A percentile compares a stretch with the other conserved stretches of the same genome.
These are phyloP conservation scores for Nothocercus nigrocapillus DNA, from an alignment of 2,113 vertebrate genomes.

Conservation along the genomic window DNA sequence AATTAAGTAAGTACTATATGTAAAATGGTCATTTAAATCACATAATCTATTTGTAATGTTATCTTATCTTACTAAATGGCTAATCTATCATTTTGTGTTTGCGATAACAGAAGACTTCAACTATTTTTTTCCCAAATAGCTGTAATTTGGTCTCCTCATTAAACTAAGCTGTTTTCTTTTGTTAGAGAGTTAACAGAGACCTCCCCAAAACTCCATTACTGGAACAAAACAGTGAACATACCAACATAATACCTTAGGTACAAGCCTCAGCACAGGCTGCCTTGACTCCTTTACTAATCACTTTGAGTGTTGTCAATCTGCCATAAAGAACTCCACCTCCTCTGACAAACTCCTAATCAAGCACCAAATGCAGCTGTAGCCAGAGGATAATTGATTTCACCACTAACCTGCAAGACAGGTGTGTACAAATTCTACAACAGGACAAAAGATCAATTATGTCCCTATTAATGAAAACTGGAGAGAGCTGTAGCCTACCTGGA, in stretches of 20 bases:
- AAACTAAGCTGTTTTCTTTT: background rate
- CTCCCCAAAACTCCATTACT: background rate
- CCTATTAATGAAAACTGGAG: background rate
- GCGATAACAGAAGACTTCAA: background rate
- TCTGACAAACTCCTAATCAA: background rate
- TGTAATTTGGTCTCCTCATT: background rate
- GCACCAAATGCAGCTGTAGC: background rate
- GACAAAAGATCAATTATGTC: background rate
- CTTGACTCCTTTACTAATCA: background rate
- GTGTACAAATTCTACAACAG: background rate
- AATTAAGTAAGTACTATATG: background rate
- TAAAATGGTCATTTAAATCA: background rate
- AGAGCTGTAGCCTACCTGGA: background rate
- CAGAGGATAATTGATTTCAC: background rate
- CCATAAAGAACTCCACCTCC: background rate
- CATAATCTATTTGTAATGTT: background rate
- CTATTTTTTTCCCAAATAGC: background rate
- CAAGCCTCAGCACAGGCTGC: background rate
- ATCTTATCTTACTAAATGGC: background rate
- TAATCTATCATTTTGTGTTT: background rate
- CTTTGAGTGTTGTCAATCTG: background rate
- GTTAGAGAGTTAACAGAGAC: background rate
- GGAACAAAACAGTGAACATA: background rate
- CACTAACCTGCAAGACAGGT: conserved; percentile 5
- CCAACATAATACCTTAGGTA: background rate